These are phyloP conservation scores for Erebia aethiops DNA, from an alignment of 2,888 invertebrate genomes.

Conservation along the genomic window DNA sequence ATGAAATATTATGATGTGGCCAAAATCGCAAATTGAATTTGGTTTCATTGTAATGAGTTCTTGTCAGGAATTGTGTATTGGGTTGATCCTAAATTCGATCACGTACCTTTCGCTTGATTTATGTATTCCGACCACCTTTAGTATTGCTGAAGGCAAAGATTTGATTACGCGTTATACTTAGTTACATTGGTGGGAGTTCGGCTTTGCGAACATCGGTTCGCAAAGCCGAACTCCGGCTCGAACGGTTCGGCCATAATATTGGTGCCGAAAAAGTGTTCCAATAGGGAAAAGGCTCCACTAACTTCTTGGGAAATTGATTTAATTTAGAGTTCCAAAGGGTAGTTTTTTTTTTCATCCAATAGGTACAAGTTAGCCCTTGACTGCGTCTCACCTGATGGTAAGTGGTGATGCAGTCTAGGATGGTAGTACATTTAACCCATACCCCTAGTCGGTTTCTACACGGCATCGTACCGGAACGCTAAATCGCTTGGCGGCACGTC, in stretches of 20 bases:
- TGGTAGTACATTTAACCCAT: too few species aligned
- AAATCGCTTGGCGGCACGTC: too few species aligned
- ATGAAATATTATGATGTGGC: conserved; percentile 76
- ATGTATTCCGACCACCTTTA: conserved; percentile 75
- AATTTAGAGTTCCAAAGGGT: not conserved
- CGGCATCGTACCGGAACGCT: too few species aligned
- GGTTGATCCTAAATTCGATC: conserved; percentile 77
- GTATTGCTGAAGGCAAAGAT: conserved; percentile 64
- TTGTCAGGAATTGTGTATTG: conserved; percentile 71
- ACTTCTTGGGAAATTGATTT: conserved; percentile 20
- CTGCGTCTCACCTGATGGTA: too few species aligned
- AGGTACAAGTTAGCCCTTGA: too few species aligned
- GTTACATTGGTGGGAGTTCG: conserved; percentile 58
- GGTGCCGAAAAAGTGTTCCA: conserved; percentile 30
- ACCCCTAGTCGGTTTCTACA: too few species aligned
- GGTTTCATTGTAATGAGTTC: conserved; percentile 79
- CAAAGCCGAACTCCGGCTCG: too few species aligned
- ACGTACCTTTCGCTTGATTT: conserved; percentile 76
- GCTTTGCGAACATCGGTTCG: conserved; percentile 55
- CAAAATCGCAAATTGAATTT: conserved; percentile 76
- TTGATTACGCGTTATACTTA: conserved; percentile 55
- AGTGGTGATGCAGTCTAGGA: too few species aligned
- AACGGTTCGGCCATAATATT: conserved; percentile 55
- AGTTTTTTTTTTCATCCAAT: not conserved
- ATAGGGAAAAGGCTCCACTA: not conserved